Conservation (phyloP, 35 echinoderm and acorn worm genomes). For the Stichopus chloronotus region DNA sequence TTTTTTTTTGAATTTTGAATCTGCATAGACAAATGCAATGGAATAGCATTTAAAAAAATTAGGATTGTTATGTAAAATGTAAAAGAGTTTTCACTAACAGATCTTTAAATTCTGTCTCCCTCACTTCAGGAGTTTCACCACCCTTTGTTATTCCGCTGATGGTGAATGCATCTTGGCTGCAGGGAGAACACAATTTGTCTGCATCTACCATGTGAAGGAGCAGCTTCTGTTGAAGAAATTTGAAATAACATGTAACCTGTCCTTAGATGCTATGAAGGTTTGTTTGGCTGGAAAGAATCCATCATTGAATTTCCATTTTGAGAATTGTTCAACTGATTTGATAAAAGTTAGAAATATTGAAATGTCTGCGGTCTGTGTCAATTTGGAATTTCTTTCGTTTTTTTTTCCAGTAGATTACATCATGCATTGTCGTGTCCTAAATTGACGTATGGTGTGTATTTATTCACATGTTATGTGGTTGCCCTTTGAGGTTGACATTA, state of each 20-base stretch:
- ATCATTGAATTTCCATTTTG: background rate
- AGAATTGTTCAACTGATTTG: no score
- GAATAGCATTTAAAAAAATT: no score
- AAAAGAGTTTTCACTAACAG: no score
- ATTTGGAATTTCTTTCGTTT: background rate
- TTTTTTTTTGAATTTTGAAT: no score
- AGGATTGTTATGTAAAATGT: no score
- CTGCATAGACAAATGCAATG: no score
- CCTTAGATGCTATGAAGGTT: constrained; percentile 90
- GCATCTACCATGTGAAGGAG: constrained; percentile 90
- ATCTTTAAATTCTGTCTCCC: no score
- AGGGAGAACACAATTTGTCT: constrained; percentile 83
- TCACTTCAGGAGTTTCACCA: constrained; percentile 78
- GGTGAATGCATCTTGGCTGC: constrained; percentile 87
- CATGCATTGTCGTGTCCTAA: no score
- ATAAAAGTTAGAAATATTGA: no score
- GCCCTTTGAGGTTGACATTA: background rate
- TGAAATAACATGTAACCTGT: constrained; percentile 88
- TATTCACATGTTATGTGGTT: background rate
- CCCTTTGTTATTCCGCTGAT: constrained; percentile 95
- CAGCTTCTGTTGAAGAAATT: constrained; percentile 96
- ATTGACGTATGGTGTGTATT: background rate
- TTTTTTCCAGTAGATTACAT: background rate
- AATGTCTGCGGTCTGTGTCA: background rate
- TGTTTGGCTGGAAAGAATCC: background rate